Evolutionary conservation across 2,113 vertebrate genomes (phyloP), one percentile per base, ranked within the genome.

Genomic region (Lutjanus erythropterus): DNA sequence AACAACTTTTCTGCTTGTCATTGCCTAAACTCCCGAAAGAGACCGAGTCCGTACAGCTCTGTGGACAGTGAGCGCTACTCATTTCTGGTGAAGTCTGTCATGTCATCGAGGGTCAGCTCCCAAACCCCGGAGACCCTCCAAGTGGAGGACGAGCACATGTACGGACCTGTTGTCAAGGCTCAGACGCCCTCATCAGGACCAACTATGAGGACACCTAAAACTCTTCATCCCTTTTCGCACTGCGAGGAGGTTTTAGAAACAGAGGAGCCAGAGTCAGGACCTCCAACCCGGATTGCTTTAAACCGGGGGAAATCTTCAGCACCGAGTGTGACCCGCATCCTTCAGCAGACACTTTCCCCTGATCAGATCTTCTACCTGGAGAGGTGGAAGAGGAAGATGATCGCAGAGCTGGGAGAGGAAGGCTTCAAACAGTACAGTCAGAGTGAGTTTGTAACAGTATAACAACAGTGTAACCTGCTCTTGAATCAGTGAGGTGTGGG

Each of bases 381-480:
- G 76, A 96, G 96, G 18, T 99, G 97, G 98, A 98, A 94, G 88
- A 95, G 91, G 82, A 96, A 69, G 76, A 99, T 97, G 97, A 93
- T 97, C 55, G 89, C 89, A 49, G 86, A 98, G 69, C 95, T 99
- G 5, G 98, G 98, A 81, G 95, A 97, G 74, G 96, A 97, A 37
- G 97, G 97, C 41, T 99, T 99, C 89, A 94, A 89, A 55, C 93
- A 96, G 62, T 97, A 99, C 67, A 96, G 88, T 58, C 93, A 94
- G 91, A 96, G 98, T 99, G 91, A 80, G 90, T 70, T 61, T 47
- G 9, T 9, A 39, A 39, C 37, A 35, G 2, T 39, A 9, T 19
- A 19, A 37, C 19, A 56, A 29, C 9, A 7, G 2, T 61, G 5
- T 21, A 42, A 37, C 44, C 39, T 70, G 16, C 3, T 60, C 0